phyloP scores from a whole-genome alignment of 2,797 vertebrate genomes.

The Agapornis canus region DNA sequence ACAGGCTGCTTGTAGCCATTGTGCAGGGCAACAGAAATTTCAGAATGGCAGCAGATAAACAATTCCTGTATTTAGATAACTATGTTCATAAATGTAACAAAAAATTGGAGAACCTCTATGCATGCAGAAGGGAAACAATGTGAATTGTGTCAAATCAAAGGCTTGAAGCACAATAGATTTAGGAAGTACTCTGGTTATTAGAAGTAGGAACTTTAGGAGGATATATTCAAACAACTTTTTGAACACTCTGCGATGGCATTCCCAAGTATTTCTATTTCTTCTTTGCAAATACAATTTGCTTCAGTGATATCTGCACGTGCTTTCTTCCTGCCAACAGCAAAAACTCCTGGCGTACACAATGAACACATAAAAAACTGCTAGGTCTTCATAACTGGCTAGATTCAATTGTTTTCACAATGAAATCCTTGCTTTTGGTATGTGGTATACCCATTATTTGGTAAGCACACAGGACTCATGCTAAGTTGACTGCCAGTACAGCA shows the following conservation, averaged over 20 bases:
- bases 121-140: background rate
- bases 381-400: background rate
- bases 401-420: background rate
- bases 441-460: background rate
- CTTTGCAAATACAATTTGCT: background rate
- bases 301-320: background rate
- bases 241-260: background rate
- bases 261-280: background rate
- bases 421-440: background rate
- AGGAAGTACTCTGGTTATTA: background rate
- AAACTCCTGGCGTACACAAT: background rate
- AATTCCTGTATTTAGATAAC: background rate
- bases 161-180: background rate
- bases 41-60: background rate
- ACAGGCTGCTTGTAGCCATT: background rate
- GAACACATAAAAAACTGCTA: background rate
- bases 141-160: background rate
- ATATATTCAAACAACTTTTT: background rate
- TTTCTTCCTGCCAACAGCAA: background rate
- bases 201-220: background rate
- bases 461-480: background rate
- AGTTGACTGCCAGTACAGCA: background rate
- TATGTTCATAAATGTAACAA: background rate
- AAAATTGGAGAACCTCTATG: background rate
- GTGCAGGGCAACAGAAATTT: background rate